Percentiles rank a stretch among this genome's conserved stretches.
Evolutionary conservation across 2,113 vertebrate species (phyloP).

Genomic region (Hippocampus guttulatus): DNA sequence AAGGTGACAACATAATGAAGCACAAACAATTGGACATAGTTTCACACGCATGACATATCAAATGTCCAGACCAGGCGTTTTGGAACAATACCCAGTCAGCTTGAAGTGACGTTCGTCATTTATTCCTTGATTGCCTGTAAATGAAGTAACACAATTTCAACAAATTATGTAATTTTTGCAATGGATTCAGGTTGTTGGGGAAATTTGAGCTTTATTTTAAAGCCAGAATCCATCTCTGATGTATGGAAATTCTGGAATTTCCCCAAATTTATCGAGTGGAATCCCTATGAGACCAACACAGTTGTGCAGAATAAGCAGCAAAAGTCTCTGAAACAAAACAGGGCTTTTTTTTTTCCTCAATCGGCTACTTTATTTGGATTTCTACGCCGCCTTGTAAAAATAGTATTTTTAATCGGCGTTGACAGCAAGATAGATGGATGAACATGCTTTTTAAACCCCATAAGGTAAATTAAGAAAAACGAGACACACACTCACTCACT

Average conservation of each 20-base stretch:
- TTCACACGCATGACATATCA: not conserved
- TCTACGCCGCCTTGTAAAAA: not conserved
- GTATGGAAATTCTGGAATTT: not conserved
- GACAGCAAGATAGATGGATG: constrained; percentile 3
- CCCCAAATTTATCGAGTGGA: not conserved
- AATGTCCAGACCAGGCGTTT: not conserved
- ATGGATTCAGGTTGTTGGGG: not conserved
- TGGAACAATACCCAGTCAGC: not conserved
- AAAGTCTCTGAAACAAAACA: not conserved
- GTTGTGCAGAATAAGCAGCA: not conserved
- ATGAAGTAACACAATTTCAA: not conserved
- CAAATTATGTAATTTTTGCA: not conserved
- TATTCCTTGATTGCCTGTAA: not conserved
- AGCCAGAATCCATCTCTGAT: not conserved
- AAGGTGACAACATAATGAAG: not conserved
- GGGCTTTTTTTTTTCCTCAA: not conserved
- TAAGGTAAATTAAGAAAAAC: not conserved
- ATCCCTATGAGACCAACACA: not conserved
- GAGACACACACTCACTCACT: no score
- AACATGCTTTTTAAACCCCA: not conserved
- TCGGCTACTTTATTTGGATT: not conserved
- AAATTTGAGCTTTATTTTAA: constrained; percentile 4
- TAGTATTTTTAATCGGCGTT: not conserved
- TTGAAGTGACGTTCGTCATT: not conserved
- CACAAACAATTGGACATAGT: not conserved